These are phyloP conservation scores for Intellagama lesueurii DNA, from an alignment of 2,797 vertebrate genomes.

Conservation along the genomic window DNA sequence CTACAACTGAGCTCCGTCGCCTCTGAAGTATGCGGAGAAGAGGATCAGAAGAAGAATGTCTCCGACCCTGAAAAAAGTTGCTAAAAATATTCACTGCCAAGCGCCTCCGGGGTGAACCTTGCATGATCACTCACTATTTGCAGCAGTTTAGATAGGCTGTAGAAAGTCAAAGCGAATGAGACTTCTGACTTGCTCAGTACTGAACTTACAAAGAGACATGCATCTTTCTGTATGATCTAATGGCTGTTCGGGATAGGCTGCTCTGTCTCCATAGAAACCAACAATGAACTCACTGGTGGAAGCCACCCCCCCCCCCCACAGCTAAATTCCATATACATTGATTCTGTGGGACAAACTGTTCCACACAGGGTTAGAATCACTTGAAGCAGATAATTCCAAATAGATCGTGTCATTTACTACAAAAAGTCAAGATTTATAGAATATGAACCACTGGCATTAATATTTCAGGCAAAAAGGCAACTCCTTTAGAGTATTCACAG, in stretches of 20 bases:
- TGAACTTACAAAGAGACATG: conserved; percentile 69
- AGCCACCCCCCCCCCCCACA: conserved; percentile 63
- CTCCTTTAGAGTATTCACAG: not conserved
- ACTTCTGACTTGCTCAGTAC: conserved; percentile 57
- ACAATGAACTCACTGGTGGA: conserved; percentile 75
- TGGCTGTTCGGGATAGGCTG: conserved; percentile 80
- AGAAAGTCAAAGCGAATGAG: conserved; percentile 27
- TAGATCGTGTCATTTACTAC: conserved; percentile 25
- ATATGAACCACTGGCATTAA: not conserved
- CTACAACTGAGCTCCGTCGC: conserved; percentile 79
- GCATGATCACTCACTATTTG: conserved; percentile 72
- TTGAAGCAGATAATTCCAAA: conserved; percentile 65
- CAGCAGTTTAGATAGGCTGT: conserved; percentile 5
- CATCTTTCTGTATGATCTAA: conserved; percentile 74
- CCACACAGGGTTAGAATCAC: conserved; percentile 61
- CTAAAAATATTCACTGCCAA: conserved; percentile 76
- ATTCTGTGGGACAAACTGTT: conserved; percentile 70
- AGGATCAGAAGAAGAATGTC: conserved; percentile 82
- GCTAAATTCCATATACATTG: conserved; percentile 65
- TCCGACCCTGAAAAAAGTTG: conserved; percentile 74
- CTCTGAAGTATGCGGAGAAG: conserved; percentile 78
- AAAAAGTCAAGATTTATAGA: not conserved
- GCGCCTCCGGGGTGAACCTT: conserved; percentile 72
- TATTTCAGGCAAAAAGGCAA: not conserved
- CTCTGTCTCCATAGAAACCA: conserved; percentile 88